Evolutionary conservation across 2,888 invertebrate species (phyloP).

Genomic region (Apamea anceps): DNA sequence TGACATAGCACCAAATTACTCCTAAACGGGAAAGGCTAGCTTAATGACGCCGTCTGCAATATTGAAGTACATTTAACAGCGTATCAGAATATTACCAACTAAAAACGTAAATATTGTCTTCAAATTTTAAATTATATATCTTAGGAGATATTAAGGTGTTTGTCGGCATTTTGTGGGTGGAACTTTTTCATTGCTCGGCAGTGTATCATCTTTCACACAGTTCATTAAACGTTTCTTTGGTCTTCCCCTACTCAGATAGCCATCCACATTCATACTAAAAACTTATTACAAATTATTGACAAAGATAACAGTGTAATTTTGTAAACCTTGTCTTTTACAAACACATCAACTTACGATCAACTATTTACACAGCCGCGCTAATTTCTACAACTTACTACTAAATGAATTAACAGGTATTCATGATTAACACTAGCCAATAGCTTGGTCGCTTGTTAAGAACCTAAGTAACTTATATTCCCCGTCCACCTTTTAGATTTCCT

Average conservation of each 20-base stretch:
- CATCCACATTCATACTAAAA: background rate
- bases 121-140: no score
- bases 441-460: background rate
- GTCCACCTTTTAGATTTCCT: no score
- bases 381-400: slow-evolving; percentile 11
- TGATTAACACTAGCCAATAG: background rate
- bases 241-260: background rate
- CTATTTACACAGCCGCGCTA: background rate
- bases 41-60: no score
- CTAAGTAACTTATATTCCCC: background rate
- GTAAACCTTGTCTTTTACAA: background rate
- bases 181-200: no score
- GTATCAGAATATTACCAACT: no score
- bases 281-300: background rate
- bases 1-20: no score
- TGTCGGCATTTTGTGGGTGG: no score
- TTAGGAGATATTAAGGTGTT: no score
- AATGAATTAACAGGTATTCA: slow-evolving; percentile 19
- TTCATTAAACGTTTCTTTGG: background rate
- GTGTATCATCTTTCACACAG: background rate
- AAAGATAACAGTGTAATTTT: background rate
- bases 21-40: no score
- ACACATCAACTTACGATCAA: background rate
- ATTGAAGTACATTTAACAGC: no score
- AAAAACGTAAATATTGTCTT: no score